Conservation (phyloP, 2,797 vertebrate genomes). For the Artibeus jamaicensis region DNA sequence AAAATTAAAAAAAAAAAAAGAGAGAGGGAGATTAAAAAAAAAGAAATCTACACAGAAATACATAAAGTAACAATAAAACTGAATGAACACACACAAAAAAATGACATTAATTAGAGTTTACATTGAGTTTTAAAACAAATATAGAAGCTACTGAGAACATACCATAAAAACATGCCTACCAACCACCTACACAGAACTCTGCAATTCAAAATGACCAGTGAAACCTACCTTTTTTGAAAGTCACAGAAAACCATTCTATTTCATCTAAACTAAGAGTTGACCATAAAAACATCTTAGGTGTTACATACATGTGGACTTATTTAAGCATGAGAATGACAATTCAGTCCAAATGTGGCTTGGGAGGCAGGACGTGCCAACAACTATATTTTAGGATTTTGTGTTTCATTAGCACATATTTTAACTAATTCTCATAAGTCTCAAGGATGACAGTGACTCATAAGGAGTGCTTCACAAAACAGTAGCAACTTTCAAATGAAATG, state of each 20-base stretch:
- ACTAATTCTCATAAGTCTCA: slow-evolving; percentile 37
- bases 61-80: no score
- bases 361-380: not conserved
- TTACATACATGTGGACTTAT: not conserved
- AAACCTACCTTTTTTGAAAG: not conserved
- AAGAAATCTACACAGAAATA: no score
- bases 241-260: not conserved
- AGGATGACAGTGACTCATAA: not conserved
- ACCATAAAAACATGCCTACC: not conserved
- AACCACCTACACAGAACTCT: not conserved
- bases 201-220: not conserved
- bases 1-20: no score
- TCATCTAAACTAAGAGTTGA: not conserved
- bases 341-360: not conserved
- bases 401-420: slow-evolving; percentile 10
- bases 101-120: not conserved
- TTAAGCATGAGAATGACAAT: slow-evolving; percentile 19
- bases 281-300: not conserved
- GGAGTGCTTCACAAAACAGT: not conserved
- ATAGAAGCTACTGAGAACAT: not conserved
- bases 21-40: no score
- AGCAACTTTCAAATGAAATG: slow-evolving; percentile 29
- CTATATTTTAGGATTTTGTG: not conserved
- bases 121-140: slow-evolving; percentile 12
- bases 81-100: no score